Percentiles rank a stretch among this genome's conserved stretches.
phyloP scores from a whole-genome alignment of 2,113 vertebrate species.

The Neotoma lepida region DNA sequence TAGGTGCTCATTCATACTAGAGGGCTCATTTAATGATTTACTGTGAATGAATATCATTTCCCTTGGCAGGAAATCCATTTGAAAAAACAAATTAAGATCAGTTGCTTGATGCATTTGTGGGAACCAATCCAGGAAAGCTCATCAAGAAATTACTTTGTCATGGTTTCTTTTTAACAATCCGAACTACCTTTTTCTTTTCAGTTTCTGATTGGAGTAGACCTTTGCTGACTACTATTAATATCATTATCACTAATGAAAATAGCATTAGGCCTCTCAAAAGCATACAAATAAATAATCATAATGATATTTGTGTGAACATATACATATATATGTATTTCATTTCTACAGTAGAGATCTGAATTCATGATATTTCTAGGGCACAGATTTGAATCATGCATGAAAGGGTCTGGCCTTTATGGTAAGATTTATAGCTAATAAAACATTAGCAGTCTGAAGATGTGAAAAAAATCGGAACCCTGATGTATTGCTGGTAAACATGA shows the following conservation, averaged over 20 bases:
- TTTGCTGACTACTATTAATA: background rate
- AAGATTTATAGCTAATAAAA: background rate
- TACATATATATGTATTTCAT: background rate
- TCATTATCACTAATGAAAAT: constrained; percentile 54
- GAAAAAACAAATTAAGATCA: constrained; percentile 63
- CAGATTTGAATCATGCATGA: background rate
- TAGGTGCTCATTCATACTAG: constrained; percentile 40
- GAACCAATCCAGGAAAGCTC: constrained; percentile 55
- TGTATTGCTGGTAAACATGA: background rate
- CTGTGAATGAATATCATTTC: constrained; percentile 50
- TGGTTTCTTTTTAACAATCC: constrained; percentile 26
- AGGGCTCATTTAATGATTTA: constrained; percentile 71
- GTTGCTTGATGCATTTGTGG: constrained; percentile 68
- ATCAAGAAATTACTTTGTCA: constrained; percentile 63
- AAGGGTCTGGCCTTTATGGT: background rate
- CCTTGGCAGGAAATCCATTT: constrained; percentile 71
- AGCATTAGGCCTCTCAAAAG: constrained; percentile 9
- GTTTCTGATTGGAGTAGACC: background rate
- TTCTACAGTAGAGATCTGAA: background rate
- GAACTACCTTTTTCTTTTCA: background rate
- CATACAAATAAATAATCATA: background rate
- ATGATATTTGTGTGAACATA: background rate
- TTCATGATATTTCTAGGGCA: background rate
- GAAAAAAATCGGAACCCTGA: background rate
- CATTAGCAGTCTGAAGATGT: background rate